Base-by-base conservation (phyloP, 2,888 invertebrate genomes). In the Lycaena phlaeas region DNA sequence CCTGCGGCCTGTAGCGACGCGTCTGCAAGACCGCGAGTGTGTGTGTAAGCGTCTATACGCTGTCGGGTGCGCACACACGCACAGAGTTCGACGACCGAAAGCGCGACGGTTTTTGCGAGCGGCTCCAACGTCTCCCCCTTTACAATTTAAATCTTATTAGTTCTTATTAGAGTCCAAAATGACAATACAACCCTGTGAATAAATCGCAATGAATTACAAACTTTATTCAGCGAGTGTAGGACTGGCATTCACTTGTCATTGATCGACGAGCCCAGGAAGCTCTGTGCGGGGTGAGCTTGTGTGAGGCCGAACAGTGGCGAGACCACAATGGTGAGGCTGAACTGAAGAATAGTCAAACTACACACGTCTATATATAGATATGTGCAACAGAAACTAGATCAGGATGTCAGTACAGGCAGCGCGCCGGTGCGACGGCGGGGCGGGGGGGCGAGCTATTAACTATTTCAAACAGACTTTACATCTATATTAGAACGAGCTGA, bases 81-180 rank as follows among this genome's bases (percentile, higher is more conserved):
- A 51, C 55, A 58, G 14, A 51, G 68, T 62, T 67, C 66, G 55
- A 49, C 57, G 68, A 65, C 69, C 65, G 61, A 48, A 40, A 48
- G 45, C 42, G 51, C 53, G 51, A 51, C 54, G 50, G 53, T 64
- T 65, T 68, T 66, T 65, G 65, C 64, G 60, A 59, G 48, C 49
- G 54, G 52, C 54, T 34, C 34, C 10, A 34, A 18, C 7, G 12
- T 34, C 22, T 18, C 9, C 9, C 10, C 6, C 7, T 14, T 11
- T 22, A 14, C 18, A 25, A 11, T 36, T 14, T 42, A 11, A 39
- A 7, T 36, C 40, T 43, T 45, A 42, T 11, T 2, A 0, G 3
- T 0, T 22, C 10, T 27, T 10, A 40, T 29, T 27, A 15, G 36
- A 37, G 22, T 22, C 9, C 22, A 12, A 2, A 17, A 12, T 15